Percentiles rank a stretch among this genome's conserved stretches.
These are phyloP conservation scores for Cochlearius cochlearius DNA, from an alignment of 2,113 vertebrate genomes.

Conservation along the genomic window DNA sequence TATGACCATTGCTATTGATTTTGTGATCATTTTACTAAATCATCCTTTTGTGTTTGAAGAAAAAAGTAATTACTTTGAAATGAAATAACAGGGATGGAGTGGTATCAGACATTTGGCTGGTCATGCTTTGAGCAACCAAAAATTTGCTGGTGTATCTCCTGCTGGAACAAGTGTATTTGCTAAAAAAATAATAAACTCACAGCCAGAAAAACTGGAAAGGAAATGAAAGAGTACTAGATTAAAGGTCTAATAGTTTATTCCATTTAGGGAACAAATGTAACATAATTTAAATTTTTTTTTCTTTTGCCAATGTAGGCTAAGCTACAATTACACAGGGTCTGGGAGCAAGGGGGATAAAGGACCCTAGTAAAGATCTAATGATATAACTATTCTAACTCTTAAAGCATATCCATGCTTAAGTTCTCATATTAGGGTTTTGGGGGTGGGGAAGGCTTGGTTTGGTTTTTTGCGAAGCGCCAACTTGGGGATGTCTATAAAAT, in stretches of 20 bases:
- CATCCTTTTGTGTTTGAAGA: background rate
- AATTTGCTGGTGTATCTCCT: background rate
- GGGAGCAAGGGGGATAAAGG: background rate
- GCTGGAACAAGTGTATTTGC: background rate
- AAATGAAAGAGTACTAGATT: background rate
- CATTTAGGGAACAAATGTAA: background rate
- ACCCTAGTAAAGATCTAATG: background rate
- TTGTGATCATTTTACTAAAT: background rate
- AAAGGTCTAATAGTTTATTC: background rate
- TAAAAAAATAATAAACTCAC: background rate
- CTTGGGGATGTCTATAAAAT: background rate
- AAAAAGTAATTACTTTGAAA: background rate
- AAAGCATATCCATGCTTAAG: background rate
- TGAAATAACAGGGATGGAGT: background rate
- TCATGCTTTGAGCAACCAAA: background rate
- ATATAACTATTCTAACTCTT: background rate
- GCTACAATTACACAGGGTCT: background rate
- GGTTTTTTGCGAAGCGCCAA: background rate
- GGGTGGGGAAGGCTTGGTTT: background rate
- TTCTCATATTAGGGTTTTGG: background rate
- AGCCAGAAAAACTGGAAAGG: background rate
- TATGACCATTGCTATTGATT: background rate
- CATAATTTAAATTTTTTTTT: background rate
- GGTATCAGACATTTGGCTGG: background rate
- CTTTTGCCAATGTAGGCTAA: background rate